A percentile compares a stretch with the other conserved stretches of the same genome.
Evolutionary conservation across 2,113 vertebrate genomes (phyloP).

Genomic region (Kryptolebias marmoratus): DNA sequence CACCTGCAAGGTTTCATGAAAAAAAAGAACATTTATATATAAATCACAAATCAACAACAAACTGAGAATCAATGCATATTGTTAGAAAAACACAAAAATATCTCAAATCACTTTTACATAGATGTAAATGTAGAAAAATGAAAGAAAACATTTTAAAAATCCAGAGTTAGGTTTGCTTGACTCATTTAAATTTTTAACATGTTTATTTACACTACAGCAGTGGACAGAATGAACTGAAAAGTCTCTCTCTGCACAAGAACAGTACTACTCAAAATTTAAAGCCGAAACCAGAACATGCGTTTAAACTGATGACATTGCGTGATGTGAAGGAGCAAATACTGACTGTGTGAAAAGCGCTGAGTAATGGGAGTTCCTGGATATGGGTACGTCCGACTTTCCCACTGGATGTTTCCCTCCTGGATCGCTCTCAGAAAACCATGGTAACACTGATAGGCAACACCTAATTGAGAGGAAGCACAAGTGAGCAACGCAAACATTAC

Average conservation of each 20-base stretch:
- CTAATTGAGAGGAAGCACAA: constrained; percentile 67
- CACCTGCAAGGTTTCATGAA: constrained; percentile 79
- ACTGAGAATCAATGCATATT: background rate
- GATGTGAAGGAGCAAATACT: constrained; percentile 70
- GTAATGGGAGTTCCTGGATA: constrained; percentile 98
- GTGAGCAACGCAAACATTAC: background rate
- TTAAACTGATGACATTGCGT: background rate
- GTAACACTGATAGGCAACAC: constrained; percentile 97
- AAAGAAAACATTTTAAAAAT: background rate
- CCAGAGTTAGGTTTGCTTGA: background rate
- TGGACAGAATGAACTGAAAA: background rate
- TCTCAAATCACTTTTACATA: background rate
- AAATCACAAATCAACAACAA: background rate
- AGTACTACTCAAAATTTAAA: too few species aligned
- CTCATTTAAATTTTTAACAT: too few species aligned
- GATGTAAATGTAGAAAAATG: background rate
- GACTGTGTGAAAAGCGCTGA: constrained; percentile 97
- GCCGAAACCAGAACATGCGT: background rate
- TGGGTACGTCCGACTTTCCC: constrained; percentile 98
- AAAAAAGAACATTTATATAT: background rate
- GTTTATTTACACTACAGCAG: too few species aligned
- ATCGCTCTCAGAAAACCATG: constrained; percentile 96
- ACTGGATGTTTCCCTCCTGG: constrained; percentile 97
- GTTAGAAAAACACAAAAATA: background rate
- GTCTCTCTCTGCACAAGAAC: background rate